A percentile compares a stretch with the other conserved stretches of the same genome.
phyloP scores from a whole-genome alignment of 2,113 vertebrate species.

The Lontra canadensis region DNA sequence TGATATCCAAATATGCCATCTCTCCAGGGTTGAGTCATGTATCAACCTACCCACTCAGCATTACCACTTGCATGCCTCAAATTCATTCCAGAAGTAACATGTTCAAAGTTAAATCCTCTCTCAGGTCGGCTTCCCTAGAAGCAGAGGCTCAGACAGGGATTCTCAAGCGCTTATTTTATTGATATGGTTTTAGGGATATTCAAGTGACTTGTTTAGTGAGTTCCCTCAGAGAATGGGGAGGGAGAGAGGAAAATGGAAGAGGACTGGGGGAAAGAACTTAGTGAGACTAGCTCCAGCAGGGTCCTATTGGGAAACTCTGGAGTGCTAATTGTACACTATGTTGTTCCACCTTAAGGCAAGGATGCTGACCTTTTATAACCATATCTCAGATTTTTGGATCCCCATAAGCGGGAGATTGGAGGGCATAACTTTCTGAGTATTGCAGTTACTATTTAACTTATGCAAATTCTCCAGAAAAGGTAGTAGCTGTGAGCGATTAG shows the following conservation, averaged over 20 bases:
- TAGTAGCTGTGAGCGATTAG: neutral
- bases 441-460: neutral
- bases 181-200: conserved; percentile 14
- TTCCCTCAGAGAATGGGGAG: neutral
- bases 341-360: neutral
- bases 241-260: neutral
- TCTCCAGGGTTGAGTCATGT: neutral
- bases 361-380: neutral
- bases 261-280: neutral
- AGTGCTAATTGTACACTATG: neutral
- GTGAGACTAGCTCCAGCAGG: neutral
- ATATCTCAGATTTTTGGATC: neutral
- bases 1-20: neutral
- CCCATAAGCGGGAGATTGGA: neutral
- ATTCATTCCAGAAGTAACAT: neutral
- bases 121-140: conserved; percentile 9
- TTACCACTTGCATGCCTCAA: neutral
- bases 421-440: neutral
- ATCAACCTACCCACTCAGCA: conserved; percentile 18
- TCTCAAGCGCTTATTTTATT: conserved; percentile 32
- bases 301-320: neutral
- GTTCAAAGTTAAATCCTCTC: conserved; percentile 44
- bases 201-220: conserved; percentile 10
- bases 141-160: neutral
- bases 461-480: neutral